These are phyloP conservation scores for Psilanteris sp. DNA, from an alignment of 1,140 invertebrate species.

Conservation along the genomic window DNA sequence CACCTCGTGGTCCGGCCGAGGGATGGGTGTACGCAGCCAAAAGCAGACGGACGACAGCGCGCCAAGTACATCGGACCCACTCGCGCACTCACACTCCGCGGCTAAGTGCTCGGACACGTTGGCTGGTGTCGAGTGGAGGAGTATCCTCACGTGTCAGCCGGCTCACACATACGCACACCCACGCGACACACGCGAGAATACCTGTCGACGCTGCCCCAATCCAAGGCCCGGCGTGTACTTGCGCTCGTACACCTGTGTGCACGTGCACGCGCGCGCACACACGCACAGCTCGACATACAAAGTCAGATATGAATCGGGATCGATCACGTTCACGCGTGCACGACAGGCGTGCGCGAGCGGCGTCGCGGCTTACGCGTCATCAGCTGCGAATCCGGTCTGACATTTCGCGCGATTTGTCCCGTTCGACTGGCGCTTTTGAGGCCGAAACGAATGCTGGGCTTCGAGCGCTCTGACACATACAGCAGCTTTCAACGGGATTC, in stretches of 20 bases:
- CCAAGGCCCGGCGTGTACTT: constrained; percentile 17
- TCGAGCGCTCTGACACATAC: background rate
- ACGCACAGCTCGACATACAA: too few relatives aligned
- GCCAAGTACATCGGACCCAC: constrained; percentile 34
- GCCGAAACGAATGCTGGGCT: background rate
- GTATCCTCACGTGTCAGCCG: constrained; percentile 60
- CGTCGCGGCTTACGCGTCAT: constrained; percentile 3
- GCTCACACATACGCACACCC: constrained; percentile 21
- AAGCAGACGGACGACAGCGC: constrained; percentile 27
- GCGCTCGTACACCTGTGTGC: background rate
- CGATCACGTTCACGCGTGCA: constrained; percentile 20
- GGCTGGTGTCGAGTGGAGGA: constrained; percentile 25
- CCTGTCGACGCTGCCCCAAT: background rate
- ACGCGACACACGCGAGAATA: constrained; percentile 4
- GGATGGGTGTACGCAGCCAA: constrained; percentile 13
- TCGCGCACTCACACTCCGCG: constrained; percentile 36
- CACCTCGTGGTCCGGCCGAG: constrained; percentile 36
- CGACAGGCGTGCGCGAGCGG: background rate
- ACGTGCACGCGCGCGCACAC: too few relatives aligned
- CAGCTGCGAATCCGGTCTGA: background rate
- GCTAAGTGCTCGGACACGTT: constrained; percentile 28
- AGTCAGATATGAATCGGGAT: constrained; percentile 12
- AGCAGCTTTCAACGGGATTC: constrained; percentile 67
- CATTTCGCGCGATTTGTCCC: constrained; percentile 1
- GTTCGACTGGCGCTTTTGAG: background rate